Conservation (phyloP, 2,797 vertebrate species). For the Limosa lapponica region DNA sequence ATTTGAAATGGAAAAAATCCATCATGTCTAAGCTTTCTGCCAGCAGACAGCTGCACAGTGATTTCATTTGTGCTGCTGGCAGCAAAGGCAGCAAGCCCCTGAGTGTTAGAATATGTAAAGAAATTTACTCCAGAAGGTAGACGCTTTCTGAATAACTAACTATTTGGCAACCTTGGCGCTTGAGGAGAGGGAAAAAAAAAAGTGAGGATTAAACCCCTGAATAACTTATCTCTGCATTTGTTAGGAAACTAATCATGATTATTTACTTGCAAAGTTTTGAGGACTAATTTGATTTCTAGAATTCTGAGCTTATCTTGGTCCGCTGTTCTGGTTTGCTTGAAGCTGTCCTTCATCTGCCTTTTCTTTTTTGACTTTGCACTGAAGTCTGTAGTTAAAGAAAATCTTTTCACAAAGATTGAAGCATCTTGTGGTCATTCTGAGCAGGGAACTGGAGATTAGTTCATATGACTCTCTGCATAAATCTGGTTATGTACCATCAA, state of each 20-base stretch:
- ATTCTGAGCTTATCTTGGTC: neutral
- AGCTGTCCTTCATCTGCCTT: neutral
- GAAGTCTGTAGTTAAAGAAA: neutral
- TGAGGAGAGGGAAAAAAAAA: neutral
- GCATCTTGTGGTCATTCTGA: neutral
- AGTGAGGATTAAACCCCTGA: neutral
- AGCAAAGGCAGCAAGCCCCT: conserved; percentile 5
- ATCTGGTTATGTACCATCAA: neutral
- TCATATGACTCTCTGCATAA: neutral
- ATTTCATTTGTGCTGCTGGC: conserved; percentile 49
- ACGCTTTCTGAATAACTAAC: conserved; percentile 31
- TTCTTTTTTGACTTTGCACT: neutral
- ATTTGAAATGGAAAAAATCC: conserved; percentile 61
- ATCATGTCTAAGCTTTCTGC: conserved; percentile 52
- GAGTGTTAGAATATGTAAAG: conserved; percentile 15
- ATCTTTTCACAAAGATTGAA: neutral
- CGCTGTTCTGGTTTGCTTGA: neutral
- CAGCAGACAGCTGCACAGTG: conserved; percentile 22
- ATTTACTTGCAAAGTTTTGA: neutral
- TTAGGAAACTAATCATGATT: neutral
- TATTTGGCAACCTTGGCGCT: conserved; percentile 1
- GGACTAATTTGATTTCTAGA: neutral
- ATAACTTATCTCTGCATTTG: conserved; percentile 6
- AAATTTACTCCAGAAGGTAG: conserved; percentile 28
- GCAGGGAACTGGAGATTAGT: neutral